phyloP scores from a whole-genome alignment of 2,113 vertebrate species.

The Pleuronectes platessa region DNA sequence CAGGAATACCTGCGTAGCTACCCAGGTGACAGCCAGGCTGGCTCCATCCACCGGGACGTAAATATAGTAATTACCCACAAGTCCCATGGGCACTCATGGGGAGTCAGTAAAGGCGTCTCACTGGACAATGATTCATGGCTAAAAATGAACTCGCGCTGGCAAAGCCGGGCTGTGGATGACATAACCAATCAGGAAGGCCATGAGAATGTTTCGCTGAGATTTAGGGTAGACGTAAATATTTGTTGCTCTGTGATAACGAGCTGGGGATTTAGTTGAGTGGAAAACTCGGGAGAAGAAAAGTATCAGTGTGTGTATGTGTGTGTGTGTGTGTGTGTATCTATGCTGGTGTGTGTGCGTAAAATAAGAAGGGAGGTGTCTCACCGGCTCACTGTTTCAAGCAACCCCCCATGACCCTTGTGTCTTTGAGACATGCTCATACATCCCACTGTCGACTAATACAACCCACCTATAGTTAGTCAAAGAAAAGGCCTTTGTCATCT shows the following conservation, averaged over 20 bases:
- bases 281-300: conserved; percentile 54
- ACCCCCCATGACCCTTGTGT: conserved; percentile 11
- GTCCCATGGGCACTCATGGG: conserved; percentile 36
- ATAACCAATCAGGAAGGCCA: conserved; percentile 51
- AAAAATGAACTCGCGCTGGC: conserved; percentile 46
- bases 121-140: conserved; percentile 51
- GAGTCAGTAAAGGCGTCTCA: conserved; percentile 28
- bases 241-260: conserved; percentile 65
- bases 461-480: conserved; percentile 2
- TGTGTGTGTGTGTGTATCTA: not conserved
- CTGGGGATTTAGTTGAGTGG: conserved; percentile 51
- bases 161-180: conserved; percentile 37
- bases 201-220: conserved; percentile 72
- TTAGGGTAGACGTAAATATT: conserved; percentile 68
- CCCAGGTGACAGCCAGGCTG: conserved; percentile 79
- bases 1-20: conserved; percentile 73
- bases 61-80: conserved; percentile 75
- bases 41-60: conserved; percentile 64
- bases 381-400: conserved; percentile 17
- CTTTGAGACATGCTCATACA: conserved; percentile 18
- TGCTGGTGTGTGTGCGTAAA: not conserved
- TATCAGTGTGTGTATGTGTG: not conserved
- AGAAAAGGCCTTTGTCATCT: conserved; percentile 19
- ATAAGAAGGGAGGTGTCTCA: conserved; percentile 3
- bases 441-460: conserved; percentile 18